Base-by-base conservation (phyloP, 2,797 vertebrate genomes). In the Manis pentadactyla region DNA sequence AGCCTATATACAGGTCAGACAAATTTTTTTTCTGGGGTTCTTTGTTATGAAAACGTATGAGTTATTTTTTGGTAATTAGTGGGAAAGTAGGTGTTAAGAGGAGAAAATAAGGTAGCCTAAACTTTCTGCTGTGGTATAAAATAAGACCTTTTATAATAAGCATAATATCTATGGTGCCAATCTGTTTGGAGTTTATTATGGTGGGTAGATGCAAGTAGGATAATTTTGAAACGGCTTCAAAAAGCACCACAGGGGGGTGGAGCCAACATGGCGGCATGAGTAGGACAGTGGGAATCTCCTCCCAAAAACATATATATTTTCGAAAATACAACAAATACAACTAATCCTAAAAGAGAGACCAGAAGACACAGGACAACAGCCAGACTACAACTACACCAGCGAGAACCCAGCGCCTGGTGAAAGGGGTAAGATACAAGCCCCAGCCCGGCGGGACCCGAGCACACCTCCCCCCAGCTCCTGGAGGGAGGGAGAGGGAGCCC, bases 71-170 rank as follows among this genome's bases (percentile, higher is more conserved):
- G 37, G 21, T 31, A 39, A 86, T 39, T 87, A 93, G 31, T 9
- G 63, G 34, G 31, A 77, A 9, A 87, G 12, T 31, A 71, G 51
- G 14, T 49, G 2, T 12, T 87, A 21, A 8, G 75, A 85, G 18
- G n/a, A 91, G 46, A 69, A 81, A 69, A 81, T 29, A 27, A 71
- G 12, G 8, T 61, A 51, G 61, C 11, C 19, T n/a, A 68, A 83
- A 82, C 4, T 64, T 77, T 17, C 29, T 86, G 11, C 17, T 69
- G 18, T 42, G 34, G 14, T 46, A 49, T 90, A 46, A 86, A 77
- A n/a, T 78, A 11, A 88, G 21, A 79, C 7, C 81, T 81, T 81
- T 93, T 73, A n/a, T 81, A 63, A 92, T 81, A 84, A 85, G 39
- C 15, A 34, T 75, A 66, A 37, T 66, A 63, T 25, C 6, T 42